Conservation (phyloP, 1,140 invertebrate species). For the Pogonognathellus flavescens region DNA sequence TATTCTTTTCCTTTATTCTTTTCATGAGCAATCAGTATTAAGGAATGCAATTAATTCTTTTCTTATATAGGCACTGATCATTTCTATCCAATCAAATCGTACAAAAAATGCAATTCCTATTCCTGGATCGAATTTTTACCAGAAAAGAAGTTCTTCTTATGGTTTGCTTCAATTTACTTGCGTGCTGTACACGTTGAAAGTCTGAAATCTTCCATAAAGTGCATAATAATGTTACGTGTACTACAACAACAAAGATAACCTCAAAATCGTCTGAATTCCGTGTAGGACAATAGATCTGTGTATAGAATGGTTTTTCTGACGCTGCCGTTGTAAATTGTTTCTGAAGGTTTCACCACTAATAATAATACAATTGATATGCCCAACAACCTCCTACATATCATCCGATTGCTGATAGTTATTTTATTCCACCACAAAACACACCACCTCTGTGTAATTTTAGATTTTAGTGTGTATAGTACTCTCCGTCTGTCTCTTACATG, state of each 20-base stretch:
- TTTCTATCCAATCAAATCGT: neutral
- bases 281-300: slow-evolving; percentile 8
- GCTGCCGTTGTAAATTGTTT: slow-evolving; percentile 9
- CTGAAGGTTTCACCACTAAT: neutral
- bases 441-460: neutral
- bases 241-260: neutral
- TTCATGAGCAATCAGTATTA: too few relatives aligned
- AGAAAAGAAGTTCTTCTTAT: neutral
- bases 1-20: too few relatives aligned
- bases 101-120: neutral
- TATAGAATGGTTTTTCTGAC: neutral
- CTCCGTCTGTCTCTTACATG: too few relatives aligned
- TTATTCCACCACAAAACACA: neutral
- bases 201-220: neutral
- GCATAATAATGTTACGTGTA: neutral
- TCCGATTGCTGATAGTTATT: slow-evolving; percentile 25
- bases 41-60: too few relatives aligned
- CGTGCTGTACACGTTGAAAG: neutral
- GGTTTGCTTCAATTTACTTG: too few relatives aligned
- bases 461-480: neutral
- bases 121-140: slow-evolving; percentile 14
- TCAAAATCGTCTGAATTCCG: neutral
- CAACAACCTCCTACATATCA: slow-evolving; percentile 33
- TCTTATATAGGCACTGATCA: too few relatives aligned
- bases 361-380: neutral